Conservation (phyloP, 2,888 invertebrate species). For the Brachynemurus nebulosus region DNA sequence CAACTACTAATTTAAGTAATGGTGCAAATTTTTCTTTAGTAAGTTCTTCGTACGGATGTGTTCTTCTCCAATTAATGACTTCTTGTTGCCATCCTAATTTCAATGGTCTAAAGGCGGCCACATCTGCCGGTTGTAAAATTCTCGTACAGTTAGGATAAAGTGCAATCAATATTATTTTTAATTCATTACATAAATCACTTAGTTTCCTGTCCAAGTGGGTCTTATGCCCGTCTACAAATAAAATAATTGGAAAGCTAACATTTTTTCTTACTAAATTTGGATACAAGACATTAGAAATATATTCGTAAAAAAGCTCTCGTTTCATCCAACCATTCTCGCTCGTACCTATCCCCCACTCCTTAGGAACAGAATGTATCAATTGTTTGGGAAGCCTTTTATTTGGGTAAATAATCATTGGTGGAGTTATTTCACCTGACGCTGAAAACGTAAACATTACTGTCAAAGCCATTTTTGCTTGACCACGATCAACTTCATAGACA, state of each 20-base stretch:
- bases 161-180: conserved; percentile 19
- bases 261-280: too few species aligned
- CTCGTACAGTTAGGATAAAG: conserved; percentile 21
- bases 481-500: too few species aligned
- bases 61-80: conserved; percentile 22
- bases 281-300: too few species aligned
- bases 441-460: too few species aligned
- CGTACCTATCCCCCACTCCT: too few species aligned
- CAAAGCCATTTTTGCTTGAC: too few species aligned
- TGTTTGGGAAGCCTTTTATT: too few species aligned
- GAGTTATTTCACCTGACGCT: too few species aligned
- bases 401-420: too few species aligned
- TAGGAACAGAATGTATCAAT: too few species aligned
- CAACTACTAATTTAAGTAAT: conserved; percentile 12
- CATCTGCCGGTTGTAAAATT: conserved; percentile 22
- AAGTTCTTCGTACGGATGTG: conserved; percentile 14
- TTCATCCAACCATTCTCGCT: too few species aligned
- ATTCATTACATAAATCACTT: conserved; percentile 12
- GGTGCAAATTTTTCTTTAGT: conserved; percentile 15
- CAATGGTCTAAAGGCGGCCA: conserved; percentile 20
- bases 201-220: conserved; percentile 14
- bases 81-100: conserved; percentile 21
- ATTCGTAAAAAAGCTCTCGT: too few species aligned
- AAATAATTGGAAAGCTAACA: conserved; percentile 25
- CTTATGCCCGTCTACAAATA: conserved; percentile 24